phyloP scores from a whole-genome alignment of 2,113 vertebrate genomes.

The Phasianus colchicus region DNA sequence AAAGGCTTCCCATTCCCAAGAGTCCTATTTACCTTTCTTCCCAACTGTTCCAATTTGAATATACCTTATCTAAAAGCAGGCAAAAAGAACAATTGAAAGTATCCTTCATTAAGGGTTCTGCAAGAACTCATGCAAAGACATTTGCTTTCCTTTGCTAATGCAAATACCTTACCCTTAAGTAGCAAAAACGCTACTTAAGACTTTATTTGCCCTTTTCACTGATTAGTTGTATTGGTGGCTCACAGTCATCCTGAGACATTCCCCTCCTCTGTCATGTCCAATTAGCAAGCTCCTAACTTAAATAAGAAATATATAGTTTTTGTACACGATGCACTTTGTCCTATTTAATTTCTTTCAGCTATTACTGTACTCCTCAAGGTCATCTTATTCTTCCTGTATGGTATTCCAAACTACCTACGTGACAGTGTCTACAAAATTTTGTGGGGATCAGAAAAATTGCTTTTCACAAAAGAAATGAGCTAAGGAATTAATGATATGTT shows the following conservation, averaged over 20 bases:
- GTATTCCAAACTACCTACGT: not conserved
- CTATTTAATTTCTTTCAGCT: conserved; percentile 61
- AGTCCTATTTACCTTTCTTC: not conserved
- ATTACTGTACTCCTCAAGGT: conserved; percentile 51
- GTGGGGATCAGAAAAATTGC: not conserved
- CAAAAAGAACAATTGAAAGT: not conserved
- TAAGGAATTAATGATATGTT: not conserved
- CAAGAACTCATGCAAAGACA: not conserved
- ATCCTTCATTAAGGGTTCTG: not conserved
- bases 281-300: conserved; percentile 55
- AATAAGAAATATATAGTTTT: conserved; percentile 38
- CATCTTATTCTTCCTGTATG: not conserved
- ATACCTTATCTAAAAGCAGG: not conserved
- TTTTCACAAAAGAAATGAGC: not conserved
- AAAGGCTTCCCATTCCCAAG: not conserved
- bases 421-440: not conserved
- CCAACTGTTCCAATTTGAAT: not conserved
- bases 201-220: not conserved
- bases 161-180: not conserved
- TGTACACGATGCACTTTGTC: conserved; percentile 44
- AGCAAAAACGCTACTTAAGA: not conserved
- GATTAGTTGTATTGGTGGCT: not conserved
- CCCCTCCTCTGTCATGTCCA: conserved; percentile 56
- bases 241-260: conserved; percentile 25
- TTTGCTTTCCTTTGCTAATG: not conserved